Conservation (phyloP, 2,888 invertebrate species). For the Agrotis segetum region DNA sequence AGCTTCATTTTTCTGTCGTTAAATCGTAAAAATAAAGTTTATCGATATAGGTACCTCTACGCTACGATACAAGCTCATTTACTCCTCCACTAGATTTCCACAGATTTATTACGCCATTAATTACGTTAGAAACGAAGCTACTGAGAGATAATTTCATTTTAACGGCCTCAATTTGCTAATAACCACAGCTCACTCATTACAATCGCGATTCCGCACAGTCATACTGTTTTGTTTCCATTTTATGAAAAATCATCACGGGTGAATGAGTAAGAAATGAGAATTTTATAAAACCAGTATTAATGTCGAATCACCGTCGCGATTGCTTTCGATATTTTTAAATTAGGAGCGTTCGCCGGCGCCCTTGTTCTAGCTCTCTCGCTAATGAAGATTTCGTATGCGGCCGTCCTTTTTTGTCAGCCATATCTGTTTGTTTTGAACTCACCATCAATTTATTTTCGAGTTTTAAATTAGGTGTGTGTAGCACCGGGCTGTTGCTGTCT, state of each 20-base stretch:
- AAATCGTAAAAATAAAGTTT: constrained; percentile 43
- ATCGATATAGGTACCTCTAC: constrained; percentile 42
- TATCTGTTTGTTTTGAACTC: constrained; percentile 90
- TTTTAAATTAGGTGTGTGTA: constrained; percentile 87
- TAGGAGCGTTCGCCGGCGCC: constrained; percentile 79
- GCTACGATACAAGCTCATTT: constrained; percentile 65
- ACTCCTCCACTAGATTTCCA: constrained; percentile 80
- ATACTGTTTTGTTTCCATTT: constrained; percentile 83
- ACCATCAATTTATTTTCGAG: constrained; percentile 89
- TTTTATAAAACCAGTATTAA: constrained; percentile 76
- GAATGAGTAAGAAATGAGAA: constrained; percentile 83
- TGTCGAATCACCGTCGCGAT: constrained; percentile 86
- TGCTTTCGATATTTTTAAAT: constrained; percentile 80
- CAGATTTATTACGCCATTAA: constrained; percentile 82
- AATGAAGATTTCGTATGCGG: constrained; percentile 87
- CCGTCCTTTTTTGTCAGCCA: constrained; percentile 89
- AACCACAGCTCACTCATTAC: constrained; percentile 82
- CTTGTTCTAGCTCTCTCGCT: constrained; percentile 82
- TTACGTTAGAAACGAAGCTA: constrained; percentile 71
- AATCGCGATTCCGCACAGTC: constrained; percentile 80
- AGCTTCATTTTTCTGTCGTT: not conserved
- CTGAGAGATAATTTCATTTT: constrained; percentile 82
- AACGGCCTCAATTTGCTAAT: constrained; percentile 85
- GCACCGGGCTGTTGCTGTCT: constrained; percentile 81
- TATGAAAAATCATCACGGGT: constrained; percentile 82